Percentiles rank a stretch among this genome's conserved stretches.
phyloP scores from a whole-genome alignment of 2,888 invertebrate genomes.

The Rhingia rostrata region DNA sequence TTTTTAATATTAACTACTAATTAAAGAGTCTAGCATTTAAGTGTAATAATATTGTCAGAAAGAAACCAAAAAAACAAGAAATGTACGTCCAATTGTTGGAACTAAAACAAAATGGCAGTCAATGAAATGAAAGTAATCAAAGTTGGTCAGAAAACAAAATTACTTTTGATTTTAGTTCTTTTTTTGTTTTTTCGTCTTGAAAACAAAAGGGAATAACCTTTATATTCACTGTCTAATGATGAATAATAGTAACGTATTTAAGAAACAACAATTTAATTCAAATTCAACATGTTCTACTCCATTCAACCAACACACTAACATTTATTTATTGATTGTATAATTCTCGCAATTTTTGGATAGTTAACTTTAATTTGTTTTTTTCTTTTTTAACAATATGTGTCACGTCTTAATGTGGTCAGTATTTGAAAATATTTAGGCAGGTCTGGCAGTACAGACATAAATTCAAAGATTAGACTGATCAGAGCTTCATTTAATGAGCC shows the following conservation, averaged over 20 bases:
- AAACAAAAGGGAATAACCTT: conserved; percentile 16
- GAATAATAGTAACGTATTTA: conserved; percentile 30
- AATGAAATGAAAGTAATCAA: conserved; percentile 11
- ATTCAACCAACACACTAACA: conserved; percentile 31
- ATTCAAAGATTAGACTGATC: too few relatives aligned
- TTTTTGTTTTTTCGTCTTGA: conserved; percentile 11
- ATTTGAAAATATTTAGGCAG: neutral
- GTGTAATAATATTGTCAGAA: conserved; percentile 66
- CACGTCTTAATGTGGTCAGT: neutral
- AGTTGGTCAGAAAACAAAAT: neutral
- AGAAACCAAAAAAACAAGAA: conserved; percentile 23
- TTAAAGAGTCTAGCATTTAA: conserved; percentile 62
- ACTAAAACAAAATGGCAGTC: conserved; percentile 14
- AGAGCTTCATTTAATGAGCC: too few relatives aligned
- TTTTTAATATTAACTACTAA: conserved; percentile 53
- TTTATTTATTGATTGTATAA: conserved; percentile 19
- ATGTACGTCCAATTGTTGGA: conserved; percentile 37
- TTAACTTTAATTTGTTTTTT: neutral
- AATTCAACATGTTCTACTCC: conserved; percentile 8
- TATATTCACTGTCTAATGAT: conserved; percentile 41
- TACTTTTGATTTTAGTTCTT: neutral
- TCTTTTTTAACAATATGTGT: conserved; percentile 12
- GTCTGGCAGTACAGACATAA: neutral
- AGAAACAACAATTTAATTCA: conserved; percentile 5
- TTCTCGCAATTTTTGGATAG: conserved; percentile 42